Evolutionary conservation across 2,797 vertebrate species (phyloP), one percentile per base, ranked within the genome.

Genomic region (Poeciliopsis gracilis): DNA sequence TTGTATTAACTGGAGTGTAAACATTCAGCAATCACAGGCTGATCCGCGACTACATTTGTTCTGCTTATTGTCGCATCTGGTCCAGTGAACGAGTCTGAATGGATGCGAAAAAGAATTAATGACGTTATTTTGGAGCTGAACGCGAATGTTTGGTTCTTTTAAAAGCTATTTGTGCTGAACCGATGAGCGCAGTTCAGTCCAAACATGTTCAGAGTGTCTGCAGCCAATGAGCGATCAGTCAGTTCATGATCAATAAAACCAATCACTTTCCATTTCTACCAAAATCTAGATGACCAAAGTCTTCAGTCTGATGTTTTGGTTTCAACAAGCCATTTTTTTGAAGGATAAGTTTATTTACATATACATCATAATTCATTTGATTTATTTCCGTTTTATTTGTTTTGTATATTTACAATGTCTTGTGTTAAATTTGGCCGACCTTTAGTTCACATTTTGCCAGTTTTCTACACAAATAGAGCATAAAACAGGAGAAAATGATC

Each of bases 1-100:
- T 84, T 91, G 88, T 73, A 86, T 75, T 77, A 86, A 91, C 49
- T 86, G 59, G 78, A 82, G 86, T 92, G 90, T 92, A 88, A 91
- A 92, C 81, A 83, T 82, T 77, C 67, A 76, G 83, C 78, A 75
- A 78, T 86, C 81, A 85, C 84, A 88, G 85, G 79, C 81, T 84
- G 82, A 81, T 90, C 85, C 85, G 78, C 77, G 78, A 89, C 81
- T 86, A 49, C 80, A 86, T 89, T 88, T 86, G 86, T 90, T 91
- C 76, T 85, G 78, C 82, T 88, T 83, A 80, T 86, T 82, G 76
- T 76, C 63, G 20, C 82, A 72, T 88, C 81, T 88, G 41, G 6
- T 87, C 77, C 88, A 88, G 74, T 84, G 85, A 76, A 86, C 76
- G 71, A 78, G 77, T 85, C 74, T 82, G 67, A 89, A 87, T 78